A percentile compares a stretch with the other conserved stretches of the same genome.
Evolutionary conservation across 1,140 invertebrate genomes (phyloP).

Genomic region (Nasonia giraulti): DNA sequence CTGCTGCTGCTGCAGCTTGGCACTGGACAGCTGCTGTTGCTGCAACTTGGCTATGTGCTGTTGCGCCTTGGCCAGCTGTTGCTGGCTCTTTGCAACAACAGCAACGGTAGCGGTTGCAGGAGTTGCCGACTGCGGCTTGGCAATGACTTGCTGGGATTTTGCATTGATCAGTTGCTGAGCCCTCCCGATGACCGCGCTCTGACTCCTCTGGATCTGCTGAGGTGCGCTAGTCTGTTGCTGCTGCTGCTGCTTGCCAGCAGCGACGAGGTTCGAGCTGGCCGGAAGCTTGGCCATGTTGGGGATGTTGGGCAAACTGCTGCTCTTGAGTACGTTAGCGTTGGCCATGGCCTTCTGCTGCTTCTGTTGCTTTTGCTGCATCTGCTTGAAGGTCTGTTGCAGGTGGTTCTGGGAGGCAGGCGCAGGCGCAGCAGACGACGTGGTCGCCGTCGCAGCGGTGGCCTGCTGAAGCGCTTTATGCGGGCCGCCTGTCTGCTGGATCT

Average conservation of each 20-base stretch:
- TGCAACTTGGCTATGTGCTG: no score
- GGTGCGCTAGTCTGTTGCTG: constrained; percentile 39
- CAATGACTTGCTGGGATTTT: neutral
- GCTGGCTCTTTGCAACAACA: neutral
- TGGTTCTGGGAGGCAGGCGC: constrained; percentile 34
- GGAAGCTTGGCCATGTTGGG: constrained; percentile 61
- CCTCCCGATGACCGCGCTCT: constrained; percentile 24
- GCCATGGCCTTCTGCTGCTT: constrained; percentile 57
- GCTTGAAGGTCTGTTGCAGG: constrained; percentile 63
- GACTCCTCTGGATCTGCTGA: constrained; percentile 55
- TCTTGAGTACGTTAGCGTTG: constrained; percentile 66
- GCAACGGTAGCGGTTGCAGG: no score
- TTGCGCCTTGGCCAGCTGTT: no score
- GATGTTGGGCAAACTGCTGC: constrained; percentile 65
- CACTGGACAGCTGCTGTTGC: neutral
- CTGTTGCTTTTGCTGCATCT: constrained; percentile 54
- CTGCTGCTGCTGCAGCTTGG: constrained; percentile 6
- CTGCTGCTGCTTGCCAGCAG: constrained; percentile 55
- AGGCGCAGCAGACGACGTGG: no score
- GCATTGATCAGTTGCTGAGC: constrained; percentile 12
- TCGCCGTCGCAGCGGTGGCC: no score
- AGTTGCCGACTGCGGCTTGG: neutral
- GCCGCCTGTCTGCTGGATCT: constrained; percentile 55
- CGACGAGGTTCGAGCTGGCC: constrained; percentile 55
- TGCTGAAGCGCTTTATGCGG: constrained; percentile 53